Conservation (phyloP, 2,888 invertebrate genomes). For the Caradrina kadenii region DNA sequence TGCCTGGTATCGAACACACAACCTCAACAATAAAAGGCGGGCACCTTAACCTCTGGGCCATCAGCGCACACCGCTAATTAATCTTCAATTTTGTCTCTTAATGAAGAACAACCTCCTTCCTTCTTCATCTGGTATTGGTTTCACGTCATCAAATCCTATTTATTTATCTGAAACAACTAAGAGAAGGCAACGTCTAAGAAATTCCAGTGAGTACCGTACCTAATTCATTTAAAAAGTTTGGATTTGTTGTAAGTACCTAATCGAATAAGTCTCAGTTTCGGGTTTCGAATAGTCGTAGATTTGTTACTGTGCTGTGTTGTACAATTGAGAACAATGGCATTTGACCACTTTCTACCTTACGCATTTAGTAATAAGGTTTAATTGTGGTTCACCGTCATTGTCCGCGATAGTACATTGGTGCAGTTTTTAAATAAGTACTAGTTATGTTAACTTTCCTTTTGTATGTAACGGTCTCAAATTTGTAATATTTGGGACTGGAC, state of each 20-base stretch:
- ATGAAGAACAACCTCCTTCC: not conserved
- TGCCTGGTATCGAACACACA: too few relatives aligned
- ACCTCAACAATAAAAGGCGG: too few relatives aligned
- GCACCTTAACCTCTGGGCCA: too few relatives aligned
- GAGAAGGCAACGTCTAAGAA: not conserved
- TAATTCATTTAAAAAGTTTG: constrained; percentile 34
- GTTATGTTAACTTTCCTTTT: constrained; percentile 7
- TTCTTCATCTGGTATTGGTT: not conserved
- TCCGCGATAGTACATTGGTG: too few relatives aligned
- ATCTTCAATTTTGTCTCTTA: not conserved
- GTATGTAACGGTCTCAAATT: not conserved
- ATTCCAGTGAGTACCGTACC: not conserved
- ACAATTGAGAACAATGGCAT: too few relatives aligned
- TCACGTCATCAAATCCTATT: not conserved
- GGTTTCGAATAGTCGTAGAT: constrained; percentile 18
- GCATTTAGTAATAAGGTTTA: too few relatives aligned
- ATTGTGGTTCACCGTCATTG: too few relatives aligned
- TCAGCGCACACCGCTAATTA: not conserved
- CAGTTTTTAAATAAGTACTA: constrained; percentile 18
- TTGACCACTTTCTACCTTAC: too few relatives aligned
- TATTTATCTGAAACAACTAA: not conserved
- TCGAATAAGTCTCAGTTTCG: constrained; percentile 28
- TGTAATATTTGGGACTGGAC: not conserved
- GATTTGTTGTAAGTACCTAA: constrained; percentile 10
- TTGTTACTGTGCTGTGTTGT: constrained; percentile 11